Evolutionary conservation across 2,113 vertebrate genomes (phyloP).

Genomic region (Brachyistius frenatus): DNA sequence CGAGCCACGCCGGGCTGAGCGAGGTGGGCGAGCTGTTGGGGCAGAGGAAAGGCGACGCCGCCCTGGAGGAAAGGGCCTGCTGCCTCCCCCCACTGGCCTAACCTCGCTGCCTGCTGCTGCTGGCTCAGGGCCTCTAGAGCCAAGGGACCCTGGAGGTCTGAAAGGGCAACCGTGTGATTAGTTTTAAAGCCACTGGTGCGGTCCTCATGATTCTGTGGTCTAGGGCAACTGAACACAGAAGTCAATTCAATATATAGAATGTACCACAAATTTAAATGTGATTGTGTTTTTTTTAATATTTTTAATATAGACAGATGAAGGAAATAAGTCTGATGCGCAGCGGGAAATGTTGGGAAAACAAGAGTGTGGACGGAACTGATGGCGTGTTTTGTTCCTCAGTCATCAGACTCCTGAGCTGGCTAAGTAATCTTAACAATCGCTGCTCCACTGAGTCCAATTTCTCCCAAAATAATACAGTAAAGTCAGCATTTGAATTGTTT

Average conservation of each 20-base stretch:
- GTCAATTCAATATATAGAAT: background rate
- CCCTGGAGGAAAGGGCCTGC: constrained; percentile 91
- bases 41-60: constrained; percentile 88
- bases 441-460: no score
- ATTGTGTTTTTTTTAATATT: no score
- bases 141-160: constrained; percentile 88
- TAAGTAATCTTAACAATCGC: no score
- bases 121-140: constrained; percentile 93
- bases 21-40: constrained; percentile 91
- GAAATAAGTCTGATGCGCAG: no score
- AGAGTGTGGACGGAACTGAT: no score
- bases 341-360: no score
- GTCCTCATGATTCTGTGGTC: background rate
- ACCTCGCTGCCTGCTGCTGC: constrained; percentile 87
- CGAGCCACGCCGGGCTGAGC: constrained; percentile 89
- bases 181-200: background rate
- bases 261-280: no score
- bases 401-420: no score
- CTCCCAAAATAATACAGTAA: no score
- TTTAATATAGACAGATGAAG: no score
- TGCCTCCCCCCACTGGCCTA: constrained; percentile 95
- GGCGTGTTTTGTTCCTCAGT: no score
- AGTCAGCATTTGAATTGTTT: no score
- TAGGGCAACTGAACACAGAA: background rate
- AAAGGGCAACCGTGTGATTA: constrained; percentile 35